Evolutionary conservation across 2,797 vertebrate species (phyloP).

Genomic region (Thunnus albacares): DNA sequence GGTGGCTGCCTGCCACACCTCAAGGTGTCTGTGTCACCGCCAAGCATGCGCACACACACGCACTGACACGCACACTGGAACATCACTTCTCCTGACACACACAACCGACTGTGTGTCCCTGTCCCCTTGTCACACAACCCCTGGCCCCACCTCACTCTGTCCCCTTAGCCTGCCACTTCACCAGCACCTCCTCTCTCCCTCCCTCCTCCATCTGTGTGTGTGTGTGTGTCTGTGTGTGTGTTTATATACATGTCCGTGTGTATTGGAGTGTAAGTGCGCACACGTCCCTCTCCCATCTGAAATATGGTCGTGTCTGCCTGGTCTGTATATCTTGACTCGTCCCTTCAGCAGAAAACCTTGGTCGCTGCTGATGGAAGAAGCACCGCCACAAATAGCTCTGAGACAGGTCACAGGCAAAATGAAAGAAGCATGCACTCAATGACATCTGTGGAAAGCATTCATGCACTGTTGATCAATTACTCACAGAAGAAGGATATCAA

Average conservation of each 20-base stretch:
- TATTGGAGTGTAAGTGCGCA: conserved; percentile 49
- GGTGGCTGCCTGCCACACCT: conserved; percentile 78
- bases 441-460: conserved; percentile 40
- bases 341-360: conserved; percentile 77
- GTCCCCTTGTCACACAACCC: conserved; percentile 74
- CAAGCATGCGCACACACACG: conserved; percentile 35
- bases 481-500: conserved; percentile 19
- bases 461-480: conserved; percentile 50
- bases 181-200: conserved; percentile 47
- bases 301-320: conserved; percentile 73
- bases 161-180: conserved; percentile 70
- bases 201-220: conserved; percentile 26
- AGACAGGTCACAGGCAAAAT: conserved; percentile 67
- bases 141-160: conserved; percentile 67
- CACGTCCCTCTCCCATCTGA: conserved; percentile 64
- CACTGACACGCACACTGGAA: conserved; percentile 30
- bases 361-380: conserved; percentile 74
- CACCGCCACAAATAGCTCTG: conserved; percentile 69
- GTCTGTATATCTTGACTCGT: conserved; percentile 75
- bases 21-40: conserved; percentile 77
- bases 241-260: conserved; percentile 26
- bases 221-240: conserved; percentile 20
- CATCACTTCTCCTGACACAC: conserved; percentile 59
- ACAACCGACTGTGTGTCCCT: conserved; percentile 64
- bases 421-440: conserved; percentile 41